These are phyloP conservation scores for Sinohyriopsis cumingii DNA, from an alignment of 2,888 invertebrate genomes.

Conservation along the genomic window DNA sequence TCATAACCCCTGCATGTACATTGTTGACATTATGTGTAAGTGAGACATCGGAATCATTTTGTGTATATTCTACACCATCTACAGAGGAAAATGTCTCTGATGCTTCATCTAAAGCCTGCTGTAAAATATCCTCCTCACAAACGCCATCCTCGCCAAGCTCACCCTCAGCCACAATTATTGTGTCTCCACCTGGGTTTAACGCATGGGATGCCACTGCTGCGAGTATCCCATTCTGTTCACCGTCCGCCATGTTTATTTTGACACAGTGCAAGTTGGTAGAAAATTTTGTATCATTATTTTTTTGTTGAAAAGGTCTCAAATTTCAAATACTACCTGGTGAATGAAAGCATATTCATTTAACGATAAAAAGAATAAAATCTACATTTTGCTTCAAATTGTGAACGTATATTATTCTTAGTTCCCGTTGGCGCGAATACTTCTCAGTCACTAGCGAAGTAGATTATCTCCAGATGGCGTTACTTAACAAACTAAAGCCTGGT, in stretches of 20 bases:
- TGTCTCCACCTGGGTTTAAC: slow-evolving; percentile 27
- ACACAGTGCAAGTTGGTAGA: not conserved
- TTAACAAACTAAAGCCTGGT: not conserved
- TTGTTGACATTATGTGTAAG: not conserved
- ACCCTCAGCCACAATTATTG: slow-evolving; percentile 25
- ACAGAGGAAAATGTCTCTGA: slow-evolving; percentile 34
- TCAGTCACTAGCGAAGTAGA: slow-evolving; percentile 9
- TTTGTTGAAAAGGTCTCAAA: too few relatives aligned
- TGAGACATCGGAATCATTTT: too few relatives aligned
- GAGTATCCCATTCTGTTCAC: slow-evolving; percentile 44
- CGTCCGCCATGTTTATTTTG: slow-evolving; percentile 66
- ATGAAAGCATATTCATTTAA: too few relatives aligned
- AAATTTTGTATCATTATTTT: too few relatives aligned
- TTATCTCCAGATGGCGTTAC: slow-evolving; percentile 34
- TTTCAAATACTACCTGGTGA: too few relatives aligned
- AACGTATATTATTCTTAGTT: not conserved
- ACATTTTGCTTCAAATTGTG: not conserved
- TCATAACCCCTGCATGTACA: slow-evolving; percentile 1
- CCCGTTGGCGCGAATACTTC: slow-evolving; percentile 24
- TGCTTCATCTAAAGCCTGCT: slow-evolving; percentile 64
- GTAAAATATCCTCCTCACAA: slow-evolving; percentile 59
- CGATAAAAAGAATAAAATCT: too few relatives aligned
- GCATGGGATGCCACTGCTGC: slow-evolving; percentile 39
- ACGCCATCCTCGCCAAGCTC: slow-evolving; percentile 27
- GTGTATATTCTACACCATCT: slow-evolving; percentile 17